Evolutionary conservation across 35 echinoderm and acorn worm species (phyloP).

Genomic region (Ophioderma brevispina): DNA sequence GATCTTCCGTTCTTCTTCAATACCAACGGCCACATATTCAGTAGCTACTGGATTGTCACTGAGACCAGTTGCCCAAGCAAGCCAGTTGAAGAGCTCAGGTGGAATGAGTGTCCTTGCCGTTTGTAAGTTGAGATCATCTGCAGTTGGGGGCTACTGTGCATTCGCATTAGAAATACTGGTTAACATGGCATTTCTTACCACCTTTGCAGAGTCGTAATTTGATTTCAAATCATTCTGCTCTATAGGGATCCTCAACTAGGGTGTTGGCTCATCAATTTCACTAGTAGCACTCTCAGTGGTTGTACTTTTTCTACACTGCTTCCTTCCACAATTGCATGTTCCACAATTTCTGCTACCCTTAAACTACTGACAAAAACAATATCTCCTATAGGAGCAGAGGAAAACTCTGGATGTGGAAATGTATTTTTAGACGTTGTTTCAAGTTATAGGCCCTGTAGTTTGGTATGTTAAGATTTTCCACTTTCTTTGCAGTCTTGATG

Average conservation of each 20-base stretch:
- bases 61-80: constrained; percentile 37
- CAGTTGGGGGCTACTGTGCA: background rate
- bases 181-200: background rate
- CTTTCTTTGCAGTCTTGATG: background rate
- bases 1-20: constrained; percentile 11
- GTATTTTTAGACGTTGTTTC: background rate
- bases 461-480: background rate
- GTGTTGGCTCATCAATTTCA: background rate
- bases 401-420: background rate
- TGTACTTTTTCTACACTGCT: background rate
- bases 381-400: background rate
- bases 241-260: background rate
- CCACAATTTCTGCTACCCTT: background rate
- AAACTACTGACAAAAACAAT: background rate
- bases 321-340: background rate
- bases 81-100: constrained; percentile 29
- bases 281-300: background rate
- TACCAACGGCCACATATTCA: background rate
- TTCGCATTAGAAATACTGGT: background rate
- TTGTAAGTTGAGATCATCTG: background rate
- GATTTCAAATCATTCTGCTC: background rate
- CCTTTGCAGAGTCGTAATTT: background rate
- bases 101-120: background rate
- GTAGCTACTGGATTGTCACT: background rate
- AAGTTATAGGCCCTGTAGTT: background rate